Base-by-base conservation (phyloP, 2,797 vertebrate genomes). In the Neosilurus mollespiculum region DNA sequence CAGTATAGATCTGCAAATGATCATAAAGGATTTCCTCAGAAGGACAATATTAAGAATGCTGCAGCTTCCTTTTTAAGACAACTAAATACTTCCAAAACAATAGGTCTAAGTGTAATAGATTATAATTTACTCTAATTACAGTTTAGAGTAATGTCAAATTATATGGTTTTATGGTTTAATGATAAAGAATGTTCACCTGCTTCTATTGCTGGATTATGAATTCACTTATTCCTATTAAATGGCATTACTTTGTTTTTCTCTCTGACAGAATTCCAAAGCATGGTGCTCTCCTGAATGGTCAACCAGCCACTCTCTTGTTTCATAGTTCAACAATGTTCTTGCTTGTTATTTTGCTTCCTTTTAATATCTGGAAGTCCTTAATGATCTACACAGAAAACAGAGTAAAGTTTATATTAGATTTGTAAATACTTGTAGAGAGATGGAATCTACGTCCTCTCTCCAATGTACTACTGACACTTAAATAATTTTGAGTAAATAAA, bases 181-280 rank as follows among this genome's bases (percentile, higher is more conserved):
- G 11, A 59, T 58, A 7, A 37, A 34, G 26, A 18, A 76, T 15
- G 30, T n/a, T n/a, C n/a, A 77, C 20, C 51, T 78, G 37, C 37
- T 78, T 59, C 14, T 24, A 9, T 24, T 62, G 37, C 22, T 62
- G n/a, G n/a, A 26, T 49, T 9, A 78, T 16, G 37, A 62, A 43
- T 43, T 43, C 20, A 51, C 15, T 62, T 9, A 62, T 20, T 65
- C 9, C 15, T 12, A 15, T 53, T 51, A 51, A 78, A n/a, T 65
- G 16, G 26, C 18, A 26, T n/a, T 43, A 30, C 71, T 78, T 81
- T 9, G n/a, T 26, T 70, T 61, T 83, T 15, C 24, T 84, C 16
- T 81, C 61, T 61, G 65, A 66, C 95, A 99, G 98, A 99, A 93
- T 99, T 99, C 93, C 95, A 96, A 90, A 94, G 95, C 90, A 91